These are phyloP conservation scores for Epinephelus malabaricus DNA, from an alignment of 2,797 vertebrate genomes.

Conservation along the genomic window DNA sequence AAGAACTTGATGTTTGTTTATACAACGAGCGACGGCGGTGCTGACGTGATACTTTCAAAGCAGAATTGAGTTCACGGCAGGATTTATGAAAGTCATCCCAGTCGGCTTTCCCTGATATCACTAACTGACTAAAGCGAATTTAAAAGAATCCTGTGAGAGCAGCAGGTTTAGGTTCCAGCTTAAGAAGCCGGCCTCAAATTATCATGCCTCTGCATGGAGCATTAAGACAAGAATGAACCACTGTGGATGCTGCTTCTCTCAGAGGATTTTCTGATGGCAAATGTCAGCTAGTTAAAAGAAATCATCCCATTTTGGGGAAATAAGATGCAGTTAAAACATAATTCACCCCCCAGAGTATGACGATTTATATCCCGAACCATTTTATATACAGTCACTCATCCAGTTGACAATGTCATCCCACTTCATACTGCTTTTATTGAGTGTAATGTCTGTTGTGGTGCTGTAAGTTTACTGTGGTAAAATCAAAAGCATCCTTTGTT, in stretches of 20 bases:
- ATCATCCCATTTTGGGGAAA: background rate
- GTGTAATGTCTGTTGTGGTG: background rate
- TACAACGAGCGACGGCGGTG: slow-evolving; percentile 25
- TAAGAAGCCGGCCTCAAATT: background rate
- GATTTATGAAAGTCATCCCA: background rate
- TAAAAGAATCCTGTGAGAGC: slow-evolving; percentile 26
- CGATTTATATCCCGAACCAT: background rate
- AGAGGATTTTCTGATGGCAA: background rate
- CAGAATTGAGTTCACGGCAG: slow-evolving; percentile 3
- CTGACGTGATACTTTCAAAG: background rate
- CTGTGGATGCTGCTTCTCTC: background rate
- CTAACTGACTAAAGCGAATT: background rate
- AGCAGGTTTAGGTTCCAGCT: background rate
- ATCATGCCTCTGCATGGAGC: background rate
- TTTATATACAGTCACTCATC: background rate
- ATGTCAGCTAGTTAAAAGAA: background rate
- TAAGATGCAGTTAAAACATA: too few relatives aligned
- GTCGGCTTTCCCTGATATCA: background rate
- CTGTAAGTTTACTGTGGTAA: background rate
- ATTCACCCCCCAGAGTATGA: background rate
- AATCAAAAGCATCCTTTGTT: background rate
- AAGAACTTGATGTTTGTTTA: slow-evolving; percentile 54
- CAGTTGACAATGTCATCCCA: background rate
- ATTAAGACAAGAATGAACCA: background rate
- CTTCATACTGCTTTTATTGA: background rate